These are phyloP conservation scores for Merodon equestris DNA, from an alignment of 2,888 invertebrate genomes.

Conservation along the genomic window DNA sequence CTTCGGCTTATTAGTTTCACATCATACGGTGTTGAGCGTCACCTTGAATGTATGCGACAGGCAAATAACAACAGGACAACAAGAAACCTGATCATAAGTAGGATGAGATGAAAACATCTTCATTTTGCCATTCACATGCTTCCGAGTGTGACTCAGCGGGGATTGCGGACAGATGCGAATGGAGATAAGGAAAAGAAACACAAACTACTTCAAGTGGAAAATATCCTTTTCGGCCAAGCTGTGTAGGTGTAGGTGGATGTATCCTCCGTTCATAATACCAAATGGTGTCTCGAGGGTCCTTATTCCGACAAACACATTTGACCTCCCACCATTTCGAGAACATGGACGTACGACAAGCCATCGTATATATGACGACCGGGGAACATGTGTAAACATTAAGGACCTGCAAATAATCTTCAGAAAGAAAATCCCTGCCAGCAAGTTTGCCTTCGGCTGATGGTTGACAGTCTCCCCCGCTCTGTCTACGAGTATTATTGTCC, in stretches of 20 bases:
- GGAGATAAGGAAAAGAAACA: neutral
- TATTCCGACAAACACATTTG: neutral
- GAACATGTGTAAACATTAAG: conserved; percentile 37
- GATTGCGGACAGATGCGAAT: neutral
- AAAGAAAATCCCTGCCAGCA: conserved; percentile 9
- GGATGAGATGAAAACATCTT: neutral
- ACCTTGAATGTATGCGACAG: too few relatives aligned
- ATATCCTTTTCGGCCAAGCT: conserved; percentile 17
- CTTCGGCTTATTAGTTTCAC: too few relatives aligned
- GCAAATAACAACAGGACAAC: neutral
- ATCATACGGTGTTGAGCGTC: too few relatives aligned
- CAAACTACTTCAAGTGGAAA: conserved; percentile 24
- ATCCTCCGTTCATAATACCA: conserved; percentile 22
- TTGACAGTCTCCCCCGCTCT: neutral
- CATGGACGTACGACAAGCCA: neutral
- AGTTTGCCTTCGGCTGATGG: neutral
- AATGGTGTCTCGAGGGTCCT: conserved; percentile 25
- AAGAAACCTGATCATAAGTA: neutral
- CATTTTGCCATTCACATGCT: conserved; percentile 10
- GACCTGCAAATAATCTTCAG: conserved; percentile 21
- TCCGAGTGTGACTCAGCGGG: neutral
- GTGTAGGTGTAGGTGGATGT: too few relatives aligned
- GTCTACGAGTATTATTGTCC: neutral
- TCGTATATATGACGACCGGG: neutral
- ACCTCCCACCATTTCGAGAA: neutral